phyloP scores from a whole-genome alignment of 2,888 invertebrate species.

The Byasa hedistus region DNA sequence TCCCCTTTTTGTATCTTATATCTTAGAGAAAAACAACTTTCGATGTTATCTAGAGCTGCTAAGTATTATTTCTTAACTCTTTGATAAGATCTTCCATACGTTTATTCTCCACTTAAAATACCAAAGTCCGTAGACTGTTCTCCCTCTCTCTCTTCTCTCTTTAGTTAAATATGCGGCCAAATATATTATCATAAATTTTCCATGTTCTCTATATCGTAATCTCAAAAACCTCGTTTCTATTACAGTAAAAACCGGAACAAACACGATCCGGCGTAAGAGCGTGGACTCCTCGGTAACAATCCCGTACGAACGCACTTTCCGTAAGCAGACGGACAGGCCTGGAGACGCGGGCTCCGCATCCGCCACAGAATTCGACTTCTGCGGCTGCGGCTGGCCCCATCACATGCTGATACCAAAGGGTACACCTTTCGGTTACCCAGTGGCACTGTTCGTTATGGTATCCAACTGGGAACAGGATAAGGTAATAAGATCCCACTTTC shows the following conservation, averaged over 20 bases:
- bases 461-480: conserved; percentile 84
- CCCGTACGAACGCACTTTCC: conserved; percentile 89
- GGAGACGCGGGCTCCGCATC: conserved; percentile 68
- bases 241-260: conserved; percentile 84
- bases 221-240: no score
- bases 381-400: conserved; percentile 93
- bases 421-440: conserved; percentile 80
- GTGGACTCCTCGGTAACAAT: conserved; percentile 88
- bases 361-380: conserved; percentile 84
- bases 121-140: no score
- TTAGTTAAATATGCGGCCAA: no score
- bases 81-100: no score
- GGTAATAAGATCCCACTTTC: conserved; percentile 55
- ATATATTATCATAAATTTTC: no score
- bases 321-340: conserved; percentile 82
- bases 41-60: no score
- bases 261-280: conserved; percentile 84
- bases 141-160: no score
- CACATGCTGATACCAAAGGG: conserved; percentile 89
- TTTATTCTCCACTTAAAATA: no score
- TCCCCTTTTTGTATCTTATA: no score
- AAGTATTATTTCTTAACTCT: no score
- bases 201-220: no score
- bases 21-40: no score
- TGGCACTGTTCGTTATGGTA: conserved; percentile 87